A percentile compares a stretch with the other conserved stretches of the same genome.
These are phyloP conservation scores for Allygus modestus DNA, from an alignment of 2,888 invertebrate genomes.

Conservation along the genomic window DNA sequence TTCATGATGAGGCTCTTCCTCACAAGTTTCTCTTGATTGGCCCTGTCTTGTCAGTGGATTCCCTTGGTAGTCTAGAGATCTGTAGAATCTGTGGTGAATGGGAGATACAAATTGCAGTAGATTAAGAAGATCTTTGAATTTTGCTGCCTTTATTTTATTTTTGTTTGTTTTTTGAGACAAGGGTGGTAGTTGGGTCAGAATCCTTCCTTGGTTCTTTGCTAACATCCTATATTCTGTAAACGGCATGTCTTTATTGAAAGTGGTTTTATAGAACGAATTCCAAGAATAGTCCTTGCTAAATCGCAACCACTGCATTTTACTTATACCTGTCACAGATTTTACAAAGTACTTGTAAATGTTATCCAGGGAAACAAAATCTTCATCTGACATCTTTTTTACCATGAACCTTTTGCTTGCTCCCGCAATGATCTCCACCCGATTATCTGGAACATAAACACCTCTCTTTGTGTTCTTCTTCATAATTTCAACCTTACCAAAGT, in stretches of 20 bases:
- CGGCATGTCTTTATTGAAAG: constrained; percentile 41
- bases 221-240: constrained; percentile 29
- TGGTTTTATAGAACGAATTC: constrained; percentile 37
- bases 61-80: too few species aligned
- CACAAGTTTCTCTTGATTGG: neutral
- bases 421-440: neutral
- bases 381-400: neutral
- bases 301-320: constrained; percentile 22
- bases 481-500: constrained; percentile 44
- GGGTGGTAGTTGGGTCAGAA: neutral
- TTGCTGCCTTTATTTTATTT: constrained; percentile 4
- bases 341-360: neutral
- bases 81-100: constrained; percentile 44
- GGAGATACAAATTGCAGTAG: constrained; percentile 44
- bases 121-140: constrained; percentile 49
- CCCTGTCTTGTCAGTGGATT: neutral
- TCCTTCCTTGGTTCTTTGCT: constrained; percentile 27
- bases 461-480: neutral
- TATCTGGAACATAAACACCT: neutral
- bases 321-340: neutral
- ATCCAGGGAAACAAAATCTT: constrained; percentile 27
- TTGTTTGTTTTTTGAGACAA: neutral
- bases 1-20: neutral
- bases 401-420: neutral
- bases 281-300: constrained; percentile 36